These are phyloP conservation scores for Hippopotamyrus pictus DNA, from an alignment of 2,797 vertebrate species.

Conservation along the genomic window DNA sequence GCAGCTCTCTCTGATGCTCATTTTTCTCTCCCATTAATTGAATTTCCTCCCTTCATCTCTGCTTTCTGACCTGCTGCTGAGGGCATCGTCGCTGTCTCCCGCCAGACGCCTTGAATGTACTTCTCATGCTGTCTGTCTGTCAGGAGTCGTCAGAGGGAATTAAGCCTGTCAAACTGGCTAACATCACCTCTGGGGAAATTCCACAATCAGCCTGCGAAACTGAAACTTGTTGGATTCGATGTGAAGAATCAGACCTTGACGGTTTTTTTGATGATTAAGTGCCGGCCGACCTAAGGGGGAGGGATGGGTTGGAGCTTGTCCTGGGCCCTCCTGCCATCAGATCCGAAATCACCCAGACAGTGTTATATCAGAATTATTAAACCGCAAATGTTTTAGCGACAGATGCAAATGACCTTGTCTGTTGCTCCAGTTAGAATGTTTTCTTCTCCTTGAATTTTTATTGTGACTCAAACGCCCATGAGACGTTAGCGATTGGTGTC, in stretches of 20 bases:
- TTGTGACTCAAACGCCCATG: neutral
- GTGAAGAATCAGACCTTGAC: neutral
- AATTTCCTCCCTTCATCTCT: conserved; percentile 31
- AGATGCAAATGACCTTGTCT: neutral
- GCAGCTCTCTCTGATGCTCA: conserved; percentile 10
- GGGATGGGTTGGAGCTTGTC: conserved; percentile 20
- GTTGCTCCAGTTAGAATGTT: neutral
- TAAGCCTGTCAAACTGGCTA: neutral
- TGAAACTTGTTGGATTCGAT: neutral
- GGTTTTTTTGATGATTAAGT: neutral
- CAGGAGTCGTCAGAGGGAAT: neutral
- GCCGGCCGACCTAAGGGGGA: neutral
- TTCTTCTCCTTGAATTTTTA: neutral
- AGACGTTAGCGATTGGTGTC: neutral
- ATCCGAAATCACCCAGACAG: neutral
- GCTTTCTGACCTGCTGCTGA: conserved; percentile 19
- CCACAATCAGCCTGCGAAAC: neutral
- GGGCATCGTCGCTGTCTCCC: conserved; percentile 10
- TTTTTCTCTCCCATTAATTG: conserved; percentile 17
- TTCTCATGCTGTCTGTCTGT: neutral
- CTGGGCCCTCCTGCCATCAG: neutral
- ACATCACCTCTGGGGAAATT: neutral
- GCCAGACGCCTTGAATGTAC: neutral
- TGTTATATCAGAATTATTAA: neutral
- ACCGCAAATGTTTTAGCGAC: neutral